Evolutionary conservation across 1,140 invertebrate species (phyloP).

Genomic region (Pseudomyrmex concolor): DNA sequence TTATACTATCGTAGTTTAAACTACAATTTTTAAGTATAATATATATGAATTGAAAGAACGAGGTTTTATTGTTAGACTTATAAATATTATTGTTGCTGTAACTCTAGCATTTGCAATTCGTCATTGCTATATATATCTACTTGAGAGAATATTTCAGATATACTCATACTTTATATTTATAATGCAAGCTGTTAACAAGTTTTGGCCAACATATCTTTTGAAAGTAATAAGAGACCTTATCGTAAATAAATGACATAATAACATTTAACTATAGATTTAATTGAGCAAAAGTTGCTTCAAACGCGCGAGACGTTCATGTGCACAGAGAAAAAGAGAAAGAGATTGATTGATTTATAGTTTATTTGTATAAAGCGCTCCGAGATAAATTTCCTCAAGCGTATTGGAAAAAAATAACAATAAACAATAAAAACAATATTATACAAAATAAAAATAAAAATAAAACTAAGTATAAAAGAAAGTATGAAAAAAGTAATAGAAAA

Average conservation of each 20-base stretch:
- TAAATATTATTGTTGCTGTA: neutral
- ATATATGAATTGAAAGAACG: neutral
- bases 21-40: neutral
- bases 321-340: too few relatives aligned
- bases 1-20: neutral
- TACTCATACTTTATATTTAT: conserved; percentile 1
- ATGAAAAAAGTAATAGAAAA: too few relatives aligned
- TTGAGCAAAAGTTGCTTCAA: neutral
- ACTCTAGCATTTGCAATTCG: neutral
- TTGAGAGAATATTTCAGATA: too few relatives aligned
- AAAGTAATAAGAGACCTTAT: neutral
- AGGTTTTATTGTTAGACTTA: neutral
- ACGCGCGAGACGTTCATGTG: neutral
- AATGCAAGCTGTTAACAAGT: neutral
- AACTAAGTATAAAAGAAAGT: too few relatives aligned
- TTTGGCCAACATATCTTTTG: neutral
- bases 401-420: too few relatives aligned
- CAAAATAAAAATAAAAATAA: too few relatives aligned
- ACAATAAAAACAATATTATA: too few relatives aligned
- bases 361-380: too few relatives aligned
- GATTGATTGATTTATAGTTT: too few relatives aligned
- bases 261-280: neutral
- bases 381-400: too few relatives aligned
- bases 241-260: conserved; percentile 33
- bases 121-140: neutral